Conservation (phyloP, 2,797 vertebrate species). For the Sebastolobus altivelis region DNA sequence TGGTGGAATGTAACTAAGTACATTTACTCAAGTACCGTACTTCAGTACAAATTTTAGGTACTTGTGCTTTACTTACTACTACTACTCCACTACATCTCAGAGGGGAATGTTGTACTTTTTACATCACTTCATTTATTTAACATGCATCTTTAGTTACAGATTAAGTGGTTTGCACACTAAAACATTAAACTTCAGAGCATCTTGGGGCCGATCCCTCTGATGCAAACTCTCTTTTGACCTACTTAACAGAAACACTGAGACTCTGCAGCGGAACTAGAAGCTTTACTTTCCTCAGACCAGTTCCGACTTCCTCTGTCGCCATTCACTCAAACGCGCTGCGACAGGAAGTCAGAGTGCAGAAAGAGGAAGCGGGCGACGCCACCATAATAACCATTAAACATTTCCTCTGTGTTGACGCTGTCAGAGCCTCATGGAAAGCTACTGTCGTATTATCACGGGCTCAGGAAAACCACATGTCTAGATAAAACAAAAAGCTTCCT, state of each 20-base stretch:
- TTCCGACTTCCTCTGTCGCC: constrained; percentile 72
- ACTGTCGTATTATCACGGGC: constrained; percentile 11
- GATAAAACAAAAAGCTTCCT: not conserved
- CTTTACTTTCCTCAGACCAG: constrained; percentile 29
- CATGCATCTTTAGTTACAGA: not conserved
- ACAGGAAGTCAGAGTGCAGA: constrained; percentile 75
- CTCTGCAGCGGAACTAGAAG: constrained; percentile 15
- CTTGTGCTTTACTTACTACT: not conserved
- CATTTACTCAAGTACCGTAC: no score
- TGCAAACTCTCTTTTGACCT: constrained; percentile 37
- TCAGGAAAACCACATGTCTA: constrained; percentile 23
- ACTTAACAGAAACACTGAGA: constrained; percentile 31
- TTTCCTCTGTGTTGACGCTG: constrained; percentile 63
- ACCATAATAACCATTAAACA: constrained; percentile 62
- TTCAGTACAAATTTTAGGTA: not conserved
- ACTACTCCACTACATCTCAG: no score
- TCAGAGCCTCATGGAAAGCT: constrained; percentile 56
- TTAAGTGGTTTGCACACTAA: not conserved
- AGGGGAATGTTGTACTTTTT: not conserved
- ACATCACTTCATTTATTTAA: not conserved
- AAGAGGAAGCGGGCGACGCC: constrained; percentile 78
- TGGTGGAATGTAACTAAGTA: not conserved
- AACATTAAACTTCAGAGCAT: not conserved
- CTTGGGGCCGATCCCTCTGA: not conserved
- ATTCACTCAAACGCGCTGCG: constrained; percentile 24